These are phyloP conservation scores for Mesorhabditis sp. DNA, from an alignment of 2,888 invertebrate genomes.

Conservation along the genomic window DNA sequence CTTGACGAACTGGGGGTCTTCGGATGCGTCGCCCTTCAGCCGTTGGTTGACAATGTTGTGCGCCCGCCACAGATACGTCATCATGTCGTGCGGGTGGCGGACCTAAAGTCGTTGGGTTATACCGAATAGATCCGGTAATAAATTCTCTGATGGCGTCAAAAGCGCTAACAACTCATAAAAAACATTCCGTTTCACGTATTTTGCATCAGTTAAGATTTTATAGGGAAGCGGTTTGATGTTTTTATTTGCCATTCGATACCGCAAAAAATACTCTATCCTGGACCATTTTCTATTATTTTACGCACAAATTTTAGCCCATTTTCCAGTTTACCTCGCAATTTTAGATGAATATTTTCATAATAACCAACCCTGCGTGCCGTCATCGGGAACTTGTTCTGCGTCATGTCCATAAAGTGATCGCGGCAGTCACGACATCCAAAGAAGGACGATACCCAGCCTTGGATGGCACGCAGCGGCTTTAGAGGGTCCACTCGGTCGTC, in stretches of 20 bases:
- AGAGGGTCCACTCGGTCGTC: constrained; percentile 48
- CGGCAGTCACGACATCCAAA: constrained; percentile 90
- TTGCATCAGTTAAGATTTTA: no score
- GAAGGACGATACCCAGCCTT: constrained; percentile 60
- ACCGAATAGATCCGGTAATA: background rate
- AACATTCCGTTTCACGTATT: no score
- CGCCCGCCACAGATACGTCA: constrained; percentile 71
- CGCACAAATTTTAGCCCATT: no score
- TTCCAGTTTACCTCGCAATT: no score
- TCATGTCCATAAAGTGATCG: constrained; percentile 83
- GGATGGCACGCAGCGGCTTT: constrained; percentile 49
- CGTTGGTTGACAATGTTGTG: constrained; percentile 88
- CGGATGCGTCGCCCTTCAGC: constrained; percentile 78
- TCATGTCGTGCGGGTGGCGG: constrained; percentile 51
- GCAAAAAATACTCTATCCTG: no score
- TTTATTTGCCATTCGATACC: no score
- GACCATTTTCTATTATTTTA: no score
- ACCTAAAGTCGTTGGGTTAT: constrained; percentile 27
- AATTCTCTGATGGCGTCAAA: background rate
- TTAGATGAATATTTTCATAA: no score
- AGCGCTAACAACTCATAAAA: background rate
- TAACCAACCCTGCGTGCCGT: constrained; percentile 46
- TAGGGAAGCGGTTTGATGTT: no score
- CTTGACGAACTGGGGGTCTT: constrained; percentile 86
- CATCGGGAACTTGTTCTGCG: constrained; percentile 62